Evolutionary conservation across 2,888 invertebrate species (phyloP), one percentile per base, ranked within the genome.

Genomic region (Pyrrhia umbra): DNA sequence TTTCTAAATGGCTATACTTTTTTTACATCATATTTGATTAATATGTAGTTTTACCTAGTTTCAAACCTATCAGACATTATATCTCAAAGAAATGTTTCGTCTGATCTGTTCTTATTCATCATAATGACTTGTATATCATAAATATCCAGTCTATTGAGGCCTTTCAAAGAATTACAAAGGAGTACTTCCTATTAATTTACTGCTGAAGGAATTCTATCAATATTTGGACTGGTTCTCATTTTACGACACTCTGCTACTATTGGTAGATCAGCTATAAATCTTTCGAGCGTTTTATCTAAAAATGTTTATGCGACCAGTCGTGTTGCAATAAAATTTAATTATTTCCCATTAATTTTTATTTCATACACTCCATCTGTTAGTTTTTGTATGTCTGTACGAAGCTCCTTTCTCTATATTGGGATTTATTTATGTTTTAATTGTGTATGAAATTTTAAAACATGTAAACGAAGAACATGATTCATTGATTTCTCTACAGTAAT

Each of bases 251-350:
- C 30, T 25, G 58, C 72, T 42, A 55, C 63, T 30, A 77, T 62
- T 71, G 59, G 62, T 50, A 2, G 27, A 21, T 56, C 37, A 47
- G 6, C 43, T 34, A 63, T 79, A 75, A 80, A 80, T 76, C 66
- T 68, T 61, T 37, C 16, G 54, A 64, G 37, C 40, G 46, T 63
- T 69, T 76, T 71, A 73, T 73, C 73, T 65, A 47, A 66, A 56
- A 68, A 62, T 55, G 37, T 68, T 76, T 60, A 68, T 58, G 59
- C 45, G 59, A 60, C 46, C 23, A 45, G 60, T 59, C 59, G 30
- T 63, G 63, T 73, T 65, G 52, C 47, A 49, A 71, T 79, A 79
- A 79, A 79, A 74, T 66, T 78, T 79, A 76, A 80, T 78, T 74
- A 71, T 74, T 56, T 37, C 42, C 60, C 73, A 78, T 78, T 57